These are phyloP conservation scores for Phalacrocorax aristotelis DNA, from an alignment of 2,113 vertebrate genomes.

Conservation along the genomic window DNA sequence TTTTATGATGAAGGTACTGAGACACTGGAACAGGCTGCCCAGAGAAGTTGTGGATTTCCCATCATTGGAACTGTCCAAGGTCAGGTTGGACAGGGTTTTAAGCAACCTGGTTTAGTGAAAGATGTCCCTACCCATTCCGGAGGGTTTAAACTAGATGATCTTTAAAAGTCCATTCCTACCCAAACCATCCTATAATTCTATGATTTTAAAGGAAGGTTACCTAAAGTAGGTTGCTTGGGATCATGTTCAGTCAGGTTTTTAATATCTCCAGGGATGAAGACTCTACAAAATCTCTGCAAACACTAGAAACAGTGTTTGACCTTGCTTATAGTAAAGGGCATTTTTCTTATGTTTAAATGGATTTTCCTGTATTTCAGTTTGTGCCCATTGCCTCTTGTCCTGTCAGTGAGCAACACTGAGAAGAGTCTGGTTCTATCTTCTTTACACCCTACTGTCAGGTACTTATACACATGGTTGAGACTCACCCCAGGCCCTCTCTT, in stretches of 20 bases:
- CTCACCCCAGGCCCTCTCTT: not conserved
- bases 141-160: not conserved
- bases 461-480: not conserved
- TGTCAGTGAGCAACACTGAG: no score
- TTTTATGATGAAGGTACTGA: no score
- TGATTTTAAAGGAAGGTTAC: not conserved
- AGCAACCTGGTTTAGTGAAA: not conserved
- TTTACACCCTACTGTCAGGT: not conserved
- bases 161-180: not conserved
- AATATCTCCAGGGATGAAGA: not conserved
- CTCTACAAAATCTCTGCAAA: not conserved
- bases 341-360: not conserved
- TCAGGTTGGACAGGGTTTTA: not conserved
- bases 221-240: not conserved
- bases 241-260: not conserved
- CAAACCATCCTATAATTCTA: not conserved
- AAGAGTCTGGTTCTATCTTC: not conserved
- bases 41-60: not conserved
- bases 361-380: not conserved
- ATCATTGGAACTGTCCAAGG: not conserved
- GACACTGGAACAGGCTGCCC: no score
- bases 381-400: no score
- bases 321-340: not conserved
- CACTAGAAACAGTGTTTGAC: not conserved
- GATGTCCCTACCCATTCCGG: not conserved